Conservation (phyloP, 2,797 vertebrate genomes). For the Gambusia yucatana region DNA sequence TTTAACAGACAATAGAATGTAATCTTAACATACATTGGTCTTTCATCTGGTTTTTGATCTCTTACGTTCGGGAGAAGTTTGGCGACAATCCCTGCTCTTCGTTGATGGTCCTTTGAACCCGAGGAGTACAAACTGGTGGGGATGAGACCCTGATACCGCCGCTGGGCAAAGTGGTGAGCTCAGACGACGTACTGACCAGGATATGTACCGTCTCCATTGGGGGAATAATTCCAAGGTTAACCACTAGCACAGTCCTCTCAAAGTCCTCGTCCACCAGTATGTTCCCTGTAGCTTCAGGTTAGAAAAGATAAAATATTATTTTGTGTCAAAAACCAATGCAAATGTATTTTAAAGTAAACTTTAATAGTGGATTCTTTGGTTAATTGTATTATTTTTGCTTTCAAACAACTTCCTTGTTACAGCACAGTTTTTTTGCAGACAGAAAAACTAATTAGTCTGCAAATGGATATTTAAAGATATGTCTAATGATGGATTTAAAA, state of each 20-base stretch:
- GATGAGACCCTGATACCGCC: constrained; percentile 90
- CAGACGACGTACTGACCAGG: constrained; percentile 94
- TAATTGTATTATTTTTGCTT: not conserved
- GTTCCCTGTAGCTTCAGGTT: constrained; percentile 74
- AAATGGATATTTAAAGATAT: not conserved
- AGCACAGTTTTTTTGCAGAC: not conserved
- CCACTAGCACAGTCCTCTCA: constrained; percentile 91
- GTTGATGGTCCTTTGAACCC: constrained; percentile 84
- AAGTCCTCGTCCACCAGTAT: constrained; percentile 92
- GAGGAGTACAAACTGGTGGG: constrained; percentile 89
- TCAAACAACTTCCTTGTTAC: not conserved
- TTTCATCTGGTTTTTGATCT: not conserved
- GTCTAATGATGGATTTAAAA: not conserved
- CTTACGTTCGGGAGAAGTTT: constrained; percentile 85
- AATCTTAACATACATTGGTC: not conserved
- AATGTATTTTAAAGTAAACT: not conserved
- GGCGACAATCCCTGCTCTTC: constrained; percentile 80
- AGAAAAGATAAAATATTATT: not conserved
- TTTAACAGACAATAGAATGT: not conserved
- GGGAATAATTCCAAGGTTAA: constrained; percentile 90
- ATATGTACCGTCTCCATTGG: constrained; percentile 90
- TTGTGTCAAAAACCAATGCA: not conserved
- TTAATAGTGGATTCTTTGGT: not conserved
- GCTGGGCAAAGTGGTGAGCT: constrained; percentile 89
- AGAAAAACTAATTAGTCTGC: not conserved